A percentile compares a stretch with the other conserved stretches of the same genome.
These are phyloP conservation scores for Cardinalis cardinalis DNA, from an alignment of 2,113 vertebrate genomes.

Conservation along the genomic window DNA sequence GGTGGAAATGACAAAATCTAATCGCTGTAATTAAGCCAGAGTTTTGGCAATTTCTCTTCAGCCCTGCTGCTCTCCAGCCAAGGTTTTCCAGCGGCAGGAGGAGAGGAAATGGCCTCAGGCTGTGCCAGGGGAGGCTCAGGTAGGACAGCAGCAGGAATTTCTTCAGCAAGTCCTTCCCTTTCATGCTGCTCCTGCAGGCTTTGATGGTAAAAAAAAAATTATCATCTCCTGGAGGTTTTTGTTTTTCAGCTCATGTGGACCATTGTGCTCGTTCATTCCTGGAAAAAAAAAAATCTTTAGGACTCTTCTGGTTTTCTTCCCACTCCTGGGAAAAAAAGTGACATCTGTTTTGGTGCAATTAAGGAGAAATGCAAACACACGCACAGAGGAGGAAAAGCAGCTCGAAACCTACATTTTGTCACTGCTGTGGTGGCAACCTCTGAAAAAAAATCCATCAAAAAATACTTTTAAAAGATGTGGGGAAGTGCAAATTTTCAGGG, in stretches of 20 bases:
- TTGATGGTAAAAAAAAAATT: background rate
- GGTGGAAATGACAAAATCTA: background rate
- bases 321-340: background rate
- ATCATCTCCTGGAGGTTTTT: background rate
- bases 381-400: background rate
- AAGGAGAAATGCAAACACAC: background rate
- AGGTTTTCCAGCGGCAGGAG: background rate
- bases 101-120: background rate
- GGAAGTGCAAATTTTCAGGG: background rate
- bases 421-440: background rate
- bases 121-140: background rate
- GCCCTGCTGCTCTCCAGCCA: background rate
- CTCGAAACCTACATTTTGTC: background rate
- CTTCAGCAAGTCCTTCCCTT: background rate
- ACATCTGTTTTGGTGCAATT: background rate
- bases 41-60: background rate
- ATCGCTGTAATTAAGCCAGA: rapidly evolving
- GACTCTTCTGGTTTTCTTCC: background rate
- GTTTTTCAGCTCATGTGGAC: background rate
- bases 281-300: background rate
- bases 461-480: background rate
- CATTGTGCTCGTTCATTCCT: background rate
- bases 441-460: background rate
- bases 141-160: background rate
- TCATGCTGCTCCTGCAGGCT: background rate